Base-by-base conservation (phyloP, 2,888 invertebrate species). In the Pandemis corylana region DNA sequence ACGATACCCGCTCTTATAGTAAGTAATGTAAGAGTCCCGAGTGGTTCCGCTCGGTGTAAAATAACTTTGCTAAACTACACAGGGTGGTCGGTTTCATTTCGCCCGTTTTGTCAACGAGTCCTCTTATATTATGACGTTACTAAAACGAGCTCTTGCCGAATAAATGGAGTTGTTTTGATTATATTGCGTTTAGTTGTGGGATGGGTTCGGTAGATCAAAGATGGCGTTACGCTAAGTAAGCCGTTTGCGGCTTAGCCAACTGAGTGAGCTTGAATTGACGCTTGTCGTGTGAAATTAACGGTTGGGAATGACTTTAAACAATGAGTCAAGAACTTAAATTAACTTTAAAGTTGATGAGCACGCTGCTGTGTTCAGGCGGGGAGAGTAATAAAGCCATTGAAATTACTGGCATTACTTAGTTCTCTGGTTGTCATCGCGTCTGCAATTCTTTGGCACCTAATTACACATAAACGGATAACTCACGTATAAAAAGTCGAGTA, bases 151-250 rank as follows among this genome's bases (percentile, higher is more conserved):
- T 51, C 61, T 67, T 36, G 49, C 56, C 61, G 65, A 69, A 74
- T 69, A 74, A 66, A 70, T 74, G 28, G 61, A 69, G 59, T 51
- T 69, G 74, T 69, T 74, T 74, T 70, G 65, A 72, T 69, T 65
- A 65, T 56, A 65, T 74, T 65, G n/a, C n/a, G 61, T 69, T 59
- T 65, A 65, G 72, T 62, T 49, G 44, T 64, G 15, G 64, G 9
- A 36, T 15, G 59, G 61, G 51, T 65, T 65, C n/a, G n/a, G 41
- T 10, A 69, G 65, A 69, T 73, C 64, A 69, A 73, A 69, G 44
- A 59, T 59, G 28, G 53, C 49, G 28, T 41, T 5, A 20, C 6
- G 59, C 44, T 64, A 9, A 13, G 15, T 46, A 49, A 56, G 56
- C 61, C 44, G n/a, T 53, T 42, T 41, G 44, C 12, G 12, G 46